Conservation (phyloP, 2,797 vertebrate species). For the Coracias cyanogaster region DNA sequence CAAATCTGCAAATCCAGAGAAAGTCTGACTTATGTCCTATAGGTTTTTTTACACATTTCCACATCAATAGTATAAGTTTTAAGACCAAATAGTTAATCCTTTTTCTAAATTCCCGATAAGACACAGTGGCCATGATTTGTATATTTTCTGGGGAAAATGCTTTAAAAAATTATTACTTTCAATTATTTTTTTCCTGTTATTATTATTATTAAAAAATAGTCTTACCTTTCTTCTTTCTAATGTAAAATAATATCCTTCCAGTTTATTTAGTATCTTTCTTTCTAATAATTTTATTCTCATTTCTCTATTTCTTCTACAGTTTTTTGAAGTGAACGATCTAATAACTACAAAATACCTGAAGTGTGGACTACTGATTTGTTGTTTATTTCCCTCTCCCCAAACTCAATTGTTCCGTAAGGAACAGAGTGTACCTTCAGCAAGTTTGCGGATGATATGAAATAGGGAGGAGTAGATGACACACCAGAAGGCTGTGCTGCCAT, state of each 20-base stretch:
- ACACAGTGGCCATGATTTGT: background rate
- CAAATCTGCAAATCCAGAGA: background rate
- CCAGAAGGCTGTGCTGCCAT: too few species aligned
- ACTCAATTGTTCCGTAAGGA: too few species aligned
- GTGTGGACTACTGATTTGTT: background rate
- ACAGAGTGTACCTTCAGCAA: too few species aligned
- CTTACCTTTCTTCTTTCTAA: background rate
- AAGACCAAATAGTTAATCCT: background rate
- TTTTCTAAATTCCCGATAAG: background rate
- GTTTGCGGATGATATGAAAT: too few species aligned
- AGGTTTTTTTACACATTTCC: background rate
- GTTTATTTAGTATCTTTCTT: background rate
- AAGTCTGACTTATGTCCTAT: background rate
- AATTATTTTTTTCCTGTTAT: background rate
- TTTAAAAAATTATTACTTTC: background rate
- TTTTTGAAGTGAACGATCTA: background rate
- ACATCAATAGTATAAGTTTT: background rate
- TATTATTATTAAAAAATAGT: background rate
- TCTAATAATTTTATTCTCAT: background rate
- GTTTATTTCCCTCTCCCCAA: background rate
- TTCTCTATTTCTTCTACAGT: background rate
- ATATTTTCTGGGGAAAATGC: background rate
- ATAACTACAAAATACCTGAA: background rate
- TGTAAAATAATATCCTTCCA: background rate
- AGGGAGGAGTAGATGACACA: too few species aligned